Base-by-base conservation (phyloP, 2,113 vertebrate species). In the Sinocyclocheilus anshuiensis region DNA sequence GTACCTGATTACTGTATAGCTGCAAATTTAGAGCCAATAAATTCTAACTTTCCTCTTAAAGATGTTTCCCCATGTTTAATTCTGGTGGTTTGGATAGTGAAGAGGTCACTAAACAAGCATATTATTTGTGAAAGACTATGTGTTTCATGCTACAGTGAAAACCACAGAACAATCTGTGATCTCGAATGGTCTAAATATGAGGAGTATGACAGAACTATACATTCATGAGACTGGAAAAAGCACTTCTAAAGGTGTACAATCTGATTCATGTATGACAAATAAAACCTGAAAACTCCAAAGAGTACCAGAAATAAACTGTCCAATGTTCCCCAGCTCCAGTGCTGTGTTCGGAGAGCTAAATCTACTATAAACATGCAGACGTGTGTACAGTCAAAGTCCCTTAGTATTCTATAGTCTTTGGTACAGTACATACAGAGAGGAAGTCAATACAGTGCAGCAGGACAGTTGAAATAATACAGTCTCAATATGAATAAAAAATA, bases 161-260 rank as follows among this genome's bases (percentile, higher is more conserved):
- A 75, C 20, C 10, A 86, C 77, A 72, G 50, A 63, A 45, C 24
- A 50, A 50, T 42, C n/a, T 3, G 16, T 74, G 55, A 15, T 63
- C 95, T 94, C 24, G n/a, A n/a, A 83, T 16, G 10, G 48, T 67
- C 18, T 45, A 29, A 65, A 26, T 50, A 63, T 36, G 48, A 50
- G 2, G 59, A 16, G 9, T 45, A 63, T 78, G 67, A 82, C 65
- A 89, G 71, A 89, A 86, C 89, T 90, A 89, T 93, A 94, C 92
- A 94, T 93, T 94, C 94, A 93, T 90, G 88, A 92, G 24, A 89
- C 91, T 92, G n/a, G 86, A 88, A 92, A 92, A 93, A 93, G 91
- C 93, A 94, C 92, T 93, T 94, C 67, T 79, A 77, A 79, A 85
- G 91, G 92, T 92, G 90, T 92, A 93, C 91, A 92, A 86, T 92